A percentile compares a stretch with the other conserved stretches of the same genome.
Evolutionary conservation across 2,797 vertebrate species (phyloP).

Genomic region (Anableps anableps): DNA sequence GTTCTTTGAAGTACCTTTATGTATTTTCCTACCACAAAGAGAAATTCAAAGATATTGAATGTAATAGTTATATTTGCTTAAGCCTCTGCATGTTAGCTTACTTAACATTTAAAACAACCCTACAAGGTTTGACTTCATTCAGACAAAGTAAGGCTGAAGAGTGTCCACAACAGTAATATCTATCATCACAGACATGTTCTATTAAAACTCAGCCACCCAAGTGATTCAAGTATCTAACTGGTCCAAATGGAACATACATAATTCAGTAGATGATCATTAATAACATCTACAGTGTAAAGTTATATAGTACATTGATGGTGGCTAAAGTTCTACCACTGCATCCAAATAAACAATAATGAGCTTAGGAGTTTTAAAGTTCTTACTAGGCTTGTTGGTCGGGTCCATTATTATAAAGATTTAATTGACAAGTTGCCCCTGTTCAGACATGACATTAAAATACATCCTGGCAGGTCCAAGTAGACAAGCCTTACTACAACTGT

Average conservation of each 20-base stretch:
- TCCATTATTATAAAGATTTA: background rate
- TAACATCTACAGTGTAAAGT: background rate
- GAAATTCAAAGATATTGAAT: background rate
- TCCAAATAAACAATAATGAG: background rate
- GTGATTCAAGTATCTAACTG: background rate
- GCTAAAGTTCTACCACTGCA: background rate
- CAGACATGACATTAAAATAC: background rate
- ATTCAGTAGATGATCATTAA: background rate
- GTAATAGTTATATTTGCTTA: background rate
- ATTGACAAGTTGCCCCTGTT: background rate
- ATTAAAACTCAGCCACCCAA: background rate
- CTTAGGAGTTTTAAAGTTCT: background rate
- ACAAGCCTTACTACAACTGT: background rate
- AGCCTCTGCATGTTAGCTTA: background rate
- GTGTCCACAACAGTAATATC: background rate
- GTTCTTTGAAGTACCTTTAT: background rate
- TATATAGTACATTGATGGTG: background rate
- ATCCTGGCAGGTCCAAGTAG: background rate
- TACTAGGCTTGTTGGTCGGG: background rate
- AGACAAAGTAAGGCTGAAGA: background rate
- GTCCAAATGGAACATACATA: background rate
- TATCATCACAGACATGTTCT: background rate
- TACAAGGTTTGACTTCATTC: background rate
- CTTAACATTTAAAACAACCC: background rate
- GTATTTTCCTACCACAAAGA: background rate